Conservation (phyloP, 2,888 invertebrate species). For the Apamea epomidion region DNA sequence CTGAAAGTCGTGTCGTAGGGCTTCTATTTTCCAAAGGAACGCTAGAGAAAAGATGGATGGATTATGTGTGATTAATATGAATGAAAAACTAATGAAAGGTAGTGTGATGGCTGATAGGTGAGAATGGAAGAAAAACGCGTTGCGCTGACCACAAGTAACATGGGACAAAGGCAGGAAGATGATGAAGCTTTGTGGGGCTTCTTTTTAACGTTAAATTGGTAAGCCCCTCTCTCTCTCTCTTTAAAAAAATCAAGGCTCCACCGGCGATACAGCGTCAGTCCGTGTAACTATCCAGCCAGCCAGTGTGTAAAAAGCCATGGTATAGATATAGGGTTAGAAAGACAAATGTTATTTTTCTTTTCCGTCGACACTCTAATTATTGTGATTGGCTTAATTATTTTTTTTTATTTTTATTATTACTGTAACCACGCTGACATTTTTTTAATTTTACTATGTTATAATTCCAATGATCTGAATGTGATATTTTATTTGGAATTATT, state of each 20-base stretch:
- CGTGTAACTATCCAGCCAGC: not conserved
- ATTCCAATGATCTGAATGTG: too few species aligned
- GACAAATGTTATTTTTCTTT: too few species aligned
- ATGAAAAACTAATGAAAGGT: not conserved
- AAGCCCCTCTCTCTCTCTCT: not conserved
- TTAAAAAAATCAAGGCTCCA: not conserved
- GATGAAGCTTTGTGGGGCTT: not conserved
- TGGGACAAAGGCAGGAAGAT: not conserved
- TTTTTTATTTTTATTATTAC: too few species aligned
- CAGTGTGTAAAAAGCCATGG: not conserved
- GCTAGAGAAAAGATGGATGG: too few species aligned
- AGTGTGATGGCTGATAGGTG: too few species aligned
- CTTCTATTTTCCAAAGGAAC: not conserved
- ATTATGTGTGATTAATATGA: too few species aligned
- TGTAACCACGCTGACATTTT: too few species aligned
- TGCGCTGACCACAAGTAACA: not conserved
- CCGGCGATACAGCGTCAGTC: not conserved
- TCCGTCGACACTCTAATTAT: too few species aligned
- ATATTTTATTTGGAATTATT: too few species aligned
- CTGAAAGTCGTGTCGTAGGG: not conserved
- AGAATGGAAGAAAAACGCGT: not conserved
- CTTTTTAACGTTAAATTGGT: not conserved
- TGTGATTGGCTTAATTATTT: too few species aligned
- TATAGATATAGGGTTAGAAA: too few species aligned
- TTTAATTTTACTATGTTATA: too few species aligned